Conservation (phyloP, 35 echinoderm and acorn worm genomes). For the Eucidaris tribuloides region DNA sequence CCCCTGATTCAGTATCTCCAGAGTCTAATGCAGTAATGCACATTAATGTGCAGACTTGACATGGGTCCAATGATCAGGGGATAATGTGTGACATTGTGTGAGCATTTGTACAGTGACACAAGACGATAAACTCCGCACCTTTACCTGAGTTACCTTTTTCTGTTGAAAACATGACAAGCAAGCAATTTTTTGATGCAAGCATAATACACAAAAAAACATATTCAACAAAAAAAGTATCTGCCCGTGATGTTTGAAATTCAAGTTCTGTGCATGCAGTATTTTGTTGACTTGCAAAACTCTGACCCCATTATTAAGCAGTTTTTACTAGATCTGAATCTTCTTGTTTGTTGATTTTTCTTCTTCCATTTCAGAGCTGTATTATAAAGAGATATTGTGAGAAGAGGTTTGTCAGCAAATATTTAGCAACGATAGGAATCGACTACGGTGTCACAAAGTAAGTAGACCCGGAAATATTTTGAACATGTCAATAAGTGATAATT, state of each 20-base stretch:
- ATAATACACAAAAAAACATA: too few relatives aligned
- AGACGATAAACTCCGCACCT: too few relatives aligned
- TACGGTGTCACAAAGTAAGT: constrained; percentile 99
- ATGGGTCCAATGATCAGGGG: too few relatives aligned
- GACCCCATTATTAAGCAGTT: neutral
- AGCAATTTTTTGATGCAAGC: too few relatives aligned
- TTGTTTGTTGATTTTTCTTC: neutral
- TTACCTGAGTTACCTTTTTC: too few relatives aligned
- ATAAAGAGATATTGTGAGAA: constrained; percentile 99
- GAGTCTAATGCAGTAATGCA: too few relatives aligned
- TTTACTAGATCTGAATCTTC: neutral
- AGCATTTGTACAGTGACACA: too few relatives aligned
- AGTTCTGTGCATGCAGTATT: neutral
- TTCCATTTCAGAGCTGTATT: constrained; percentile 77
- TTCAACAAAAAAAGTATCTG: too few relatives aligned
- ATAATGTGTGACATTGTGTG: too few relatives aligned
- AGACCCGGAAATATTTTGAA: neutral
- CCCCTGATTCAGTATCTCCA: too few relatives aligned
- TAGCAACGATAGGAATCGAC: constrained; percentile 96
- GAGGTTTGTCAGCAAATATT: constrained; percentile 95
- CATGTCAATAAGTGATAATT: neutral
- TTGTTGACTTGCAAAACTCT: neutral
- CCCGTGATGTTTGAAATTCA: neutral
- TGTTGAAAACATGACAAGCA: too few relatives aligned
- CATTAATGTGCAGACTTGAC: too few relatives aligned